These are phyloP conservation scores for Cephus nigrinus DNA, from an alignment of 2,888 invertebrate species.

Conservation along the genomic window DNA sequence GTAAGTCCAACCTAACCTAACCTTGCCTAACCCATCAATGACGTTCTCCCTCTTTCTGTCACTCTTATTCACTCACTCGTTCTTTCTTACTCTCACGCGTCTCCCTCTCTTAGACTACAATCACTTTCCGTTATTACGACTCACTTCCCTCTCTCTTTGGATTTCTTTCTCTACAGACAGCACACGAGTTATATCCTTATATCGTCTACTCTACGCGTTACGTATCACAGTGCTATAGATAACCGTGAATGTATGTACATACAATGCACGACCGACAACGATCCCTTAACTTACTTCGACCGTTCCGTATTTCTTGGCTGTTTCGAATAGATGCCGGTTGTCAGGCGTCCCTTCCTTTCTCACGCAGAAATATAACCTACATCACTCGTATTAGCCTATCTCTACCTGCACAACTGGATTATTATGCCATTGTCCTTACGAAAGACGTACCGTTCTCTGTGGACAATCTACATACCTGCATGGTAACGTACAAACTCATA, in stretches of 20 bases:
- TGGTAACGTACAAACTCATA: neutral
- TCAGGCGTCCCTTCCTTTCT: neutral
- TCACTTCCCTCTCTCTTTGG: neutral
- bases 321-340: neutral
- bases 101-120: conserved; percentile 20
- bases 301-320: neutral
- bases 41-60: neutral
- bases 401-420: neutral
- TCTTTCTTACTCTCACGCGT: conserved; percentile 12
- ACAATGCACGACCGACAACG: neutral
- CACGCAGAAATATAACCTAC: neutral
- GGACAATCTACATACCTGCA: neutral
- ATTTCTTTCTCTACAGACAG: neutral
- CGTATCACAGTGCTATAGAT: neutral
- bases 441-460: neutral
- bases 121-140: neutral
- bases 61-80: conserved; percentile 17
- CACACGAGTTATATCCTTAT: neutral
- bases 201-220: neutral
- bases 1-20: neutral
- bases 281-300: neutral
- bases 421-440: neutral
- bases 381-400: neutral
- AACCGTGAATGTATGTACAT: neutral
- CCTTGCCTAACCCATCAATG: neutral